A percentile compares a stretch with the other conserved stretches of the same genome.
These are phyloP conservation scores for Syrphus vitripennis DNA, from an alignment of 2,888 invertebrate species.

Conservation along the genomic window DNA sequence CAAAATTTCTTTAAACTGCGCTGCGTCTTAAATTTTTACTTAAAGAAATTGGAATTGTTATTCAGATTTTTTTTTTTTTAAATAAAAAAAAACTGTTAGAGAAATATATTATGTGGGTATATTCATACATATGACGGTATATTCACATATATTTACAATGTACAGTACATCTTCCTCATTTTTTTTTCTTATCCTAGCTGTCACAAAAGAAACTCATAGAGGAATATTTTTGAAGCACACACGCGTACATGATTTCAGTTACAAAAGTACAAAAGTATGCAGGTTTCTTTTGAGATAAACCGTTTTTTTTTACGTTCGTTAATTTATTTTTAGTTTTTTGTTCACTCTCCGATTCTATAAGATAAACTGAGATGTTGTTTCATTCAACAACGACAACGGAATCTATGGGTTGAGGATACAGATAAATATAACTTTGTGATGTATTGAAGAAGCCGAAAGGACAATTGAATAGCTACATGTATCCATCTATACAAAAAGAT, in stretches of 20 bases:
- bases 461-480: neutral
- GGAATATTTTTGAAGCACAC: neutral
- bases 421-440: neutral
- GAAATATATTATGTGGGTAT: no score
- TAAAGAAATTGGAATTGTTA: no score
- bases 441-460: neutral
- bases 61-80: no score
- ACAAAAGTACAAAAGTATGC: neutral
- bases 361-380: neutral
- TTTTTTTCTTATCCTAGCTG: neutral
- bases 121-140: no score
- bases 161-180: neutral
- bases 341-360: neutral
- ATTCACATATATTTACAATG: no score
- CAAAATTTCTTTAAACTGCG: no score
- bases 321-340: neutral
- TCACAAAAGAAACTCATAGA: slow-evolving; percentile 3
- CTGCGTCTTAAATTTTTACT: no score
- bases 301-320: neutral
- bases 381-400: neutral
- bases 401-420: neutral
- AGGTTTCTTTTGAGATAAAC: neutral
- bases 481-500: neutral
- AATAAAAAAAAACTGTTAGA: no score
- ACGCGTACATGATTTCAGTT: neutral